These are phyloP conservation scores for Drosophila peninsularis DNA, from an alignment of 2,888 invertebrate species.

Conservation along the genomic window DNA sequence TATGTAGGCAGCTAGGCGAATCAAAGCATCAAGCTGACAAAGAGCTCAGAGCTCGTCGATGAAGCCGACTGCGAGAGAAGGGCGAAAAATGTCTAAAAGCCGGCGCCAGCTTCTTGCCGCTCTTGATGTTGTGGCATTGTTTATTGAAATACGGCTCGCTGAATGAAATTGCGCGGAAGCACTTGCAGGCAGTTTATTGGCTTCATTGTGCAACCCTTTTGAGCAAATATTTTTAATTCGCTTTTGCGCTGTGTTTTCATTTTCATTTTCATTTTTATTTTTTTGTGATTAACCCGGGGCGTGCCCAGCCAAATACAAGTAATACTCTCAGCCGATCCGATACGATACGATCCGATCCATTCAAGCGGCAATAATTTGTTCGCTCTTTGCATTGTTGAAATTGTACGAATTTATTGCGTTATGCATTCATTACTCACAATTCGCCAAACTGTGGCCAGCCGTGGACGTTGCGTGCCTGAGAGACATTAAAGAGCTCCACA, in stretches of 20 bases:
- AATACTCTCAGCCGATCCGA: conserved; percentile 31
- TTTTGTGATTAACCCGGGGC: conserved; percentile 54
- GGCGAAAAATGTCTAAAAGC: conserved; percentile 38
- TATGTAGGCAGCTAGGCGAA: conserved; percentile 52
- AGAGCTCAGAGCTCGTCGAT: conserved; percentile 1
- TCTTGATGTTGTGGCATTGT: conserved; percentile 60
- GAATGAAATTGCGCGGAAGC: conserved; percentile 79
- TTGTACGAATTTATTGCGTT: conserved; percentile 70
- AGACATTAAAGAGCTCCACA: conserved; percentile 57
- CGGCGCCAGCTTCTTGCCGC: conserved; percentile 50
- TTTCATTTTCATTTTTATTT: not conserved
- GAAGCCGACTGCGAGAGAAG: not conserved
- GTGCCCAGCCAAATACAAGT: conserved; percentile 44
- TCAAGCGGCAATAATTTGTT: conserved; percentile 72
- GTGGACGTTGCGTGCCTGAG: conserved; percentile 70
- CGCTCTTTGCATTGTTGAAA: conserved; percentile 72
- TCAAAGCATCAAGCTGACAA: conserved; percentile 52
- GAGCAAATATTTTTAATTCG: conserved; percentile 26
- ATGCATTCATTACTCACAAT: conserved; percentile 55
- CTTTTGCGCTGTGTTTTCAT: conserved; percentile 1
- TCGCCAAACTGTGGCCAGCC: conserved; percentile 29
- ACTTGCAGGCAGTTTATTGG: conserved; percentile 79
- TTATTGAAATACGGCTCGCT: conserved; percentile 48
- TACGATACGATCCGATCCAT: conserved; percentile 47
- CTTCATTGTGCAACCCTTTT: conserved; percentile 75